Evolutionary conservation across 2,113 vertebrate species (phyloP).

Genomic region (Merops nubicus): DNA sequence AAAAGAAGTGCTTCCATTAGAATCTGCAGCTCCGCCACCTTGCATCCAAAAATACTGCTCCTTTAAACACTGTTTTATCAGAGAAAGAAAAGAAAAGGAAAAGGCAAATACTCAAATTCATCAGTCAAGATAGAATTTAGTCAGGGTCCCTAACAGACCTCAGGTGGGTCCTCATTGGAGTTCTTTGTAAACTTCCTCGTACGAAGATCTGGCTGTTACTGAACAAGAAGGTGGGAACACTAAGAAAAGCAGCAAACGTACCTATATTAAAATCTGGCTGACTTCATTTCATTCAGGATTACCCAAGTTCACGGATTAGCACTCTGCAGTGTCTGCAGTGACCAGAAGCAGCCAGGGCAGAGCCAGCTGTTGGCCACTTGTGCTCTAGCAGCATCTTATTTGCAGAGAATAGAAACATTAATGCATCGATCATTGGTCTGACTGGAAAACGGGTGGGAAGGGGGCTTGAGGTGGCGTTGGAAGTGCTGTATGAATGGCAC

Average conservation of each 20-base stretch:
- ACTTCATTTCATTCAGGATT: background rate
- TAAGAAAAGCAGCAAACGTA: background rate
- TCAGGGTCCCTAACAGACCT: background rate
- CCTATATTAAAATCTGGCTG: background rate
- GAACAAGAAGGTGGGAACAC: background rate
- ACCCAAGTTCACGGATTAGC: background rate
- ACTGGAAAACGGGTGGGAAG: background rate
- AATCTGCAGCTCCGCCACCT: background rate
- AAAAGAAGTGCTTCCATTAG: background rate
- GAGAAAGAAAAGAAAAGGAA: background rate
- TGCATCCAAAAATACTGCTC: background rate
- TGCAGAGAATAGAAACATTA: background rate
- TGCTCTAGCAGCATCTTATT: background rate
- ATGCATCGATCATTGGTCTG: background rate
- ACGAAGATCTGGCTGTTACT: background rate
- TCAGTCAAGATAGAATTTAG: background rate
- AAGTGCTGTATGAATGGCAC: accelerated
- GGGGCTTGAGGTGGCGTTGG: background rate
- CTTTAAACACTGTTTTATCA: background rate
- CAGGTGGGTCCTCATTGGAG: background rate
- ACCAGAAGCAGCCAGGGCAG: background rate
- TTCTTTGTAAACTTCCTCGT: background rate
- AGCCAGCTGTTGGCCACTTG: background rate
- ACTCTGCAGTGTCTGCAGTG: background rate
- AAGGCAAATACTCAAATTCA: background rate